A percentile compares a stretch with the other conserved stretches of the same genome.
phyloP scores from a whole-genome alignment of 2,888 invertebrate genomes.

The Apodemia mormo region DNA sequence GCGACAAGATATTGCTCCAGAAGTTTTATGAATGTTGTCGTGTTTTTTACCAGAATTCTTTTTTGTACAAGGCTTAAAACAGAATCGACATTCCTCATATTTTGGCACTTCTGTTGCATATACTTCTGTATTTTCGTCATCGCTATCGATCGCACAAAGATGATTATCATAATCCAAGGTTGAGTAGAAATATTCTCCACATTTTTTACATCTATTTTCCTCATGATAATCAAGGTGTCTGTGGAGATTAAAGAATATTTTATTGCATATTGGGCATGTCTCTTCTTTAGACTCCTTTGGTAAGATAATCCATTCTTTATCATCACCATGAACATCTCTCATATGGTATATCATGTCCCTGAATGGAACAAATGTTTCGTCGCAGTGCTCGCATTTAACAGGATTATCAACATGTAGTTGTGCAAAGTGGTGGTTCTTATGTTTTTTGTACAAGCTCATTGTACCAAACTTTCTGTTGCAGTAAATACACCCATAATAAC shows the following conservation, averaged over 20 bases:
- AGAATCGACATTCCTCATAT: slow-evolving; percentile 73
- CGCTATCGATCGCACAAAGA: slow-evolving; percentile 71
- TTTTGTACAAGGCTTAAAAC: slow-evolving; percentile 72
- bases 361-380: slow-evolving; percentile 79
- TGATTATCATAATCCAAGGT: slow-evolving; percentile 66
- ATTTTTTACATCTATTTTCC: slow-evolving; percentile 73
- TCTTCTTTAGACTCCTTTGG: slow-evolving; percentile 71
- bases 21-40: slow-evolving; percentile 62
- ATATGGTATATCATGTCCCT: slow-evolving; percentile 77
- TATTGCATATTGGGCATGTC: slow-evolving; percentile 68
- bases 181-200: slow-evolving; percentile 72
- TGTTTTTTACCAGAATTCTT: slow-evolving; percentile 61
- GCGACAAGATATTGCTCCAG: slow-evolving; percentile 73
- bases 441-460: slow-evolving; percentile 70
- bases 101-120: slow-evolving; percentile 43
- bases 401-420: slow-evolving; percentile 70
- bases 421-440: slow-evolving; percentile 73
- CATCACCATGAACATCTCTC: slow-evolving; percentile 68
- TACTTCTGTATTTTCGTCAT: slow-evolving; percentile 53
- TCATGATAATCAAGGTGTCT: slow-evolving; percentile 72
- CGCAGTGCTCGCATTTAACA: slow-evolving; percentile 74
- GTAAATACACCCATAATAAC: slow-evolving; percentile 73
- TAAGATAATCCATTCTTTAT: slow-evolving; percentile 71
- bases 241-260: slow-evolving; percentile 69
- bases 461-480: slow-evolving; percentile 78